A percentile compares a stretch with the other conserved stretches of the same genome.
Evolutionary conservation across 2,113 vertebrate species (phyloP).

Genomic region (Entelurus aequoreus): DNA sequence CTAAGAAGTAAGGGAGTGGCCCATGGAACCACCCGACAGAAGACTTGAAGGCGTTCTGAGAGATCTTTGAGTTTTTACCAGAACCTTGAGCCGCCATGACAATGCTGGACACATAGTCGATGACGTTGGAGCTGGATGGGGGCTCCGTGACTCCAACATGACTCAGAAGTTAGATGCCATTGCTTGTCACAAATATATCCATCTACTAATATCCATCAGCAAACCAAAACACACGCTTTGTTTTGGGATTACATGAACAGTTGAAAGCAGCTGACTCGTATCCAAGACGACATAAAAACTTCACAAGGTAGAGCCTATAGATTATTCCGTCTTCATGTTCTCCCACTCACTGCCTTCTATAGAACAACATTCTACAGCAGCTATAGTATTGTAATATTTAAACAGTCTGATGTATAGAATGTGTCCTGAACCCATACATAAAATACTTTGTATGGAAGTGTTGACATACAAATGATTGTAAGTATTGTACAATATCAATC

Average conservation of each 20-base stretch:
- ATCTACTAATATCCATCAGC: constrained; percentile 34
- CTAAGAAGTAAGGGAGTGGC: constrained; percentile 69
- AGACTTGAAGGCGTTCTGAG: constrained; percentile 58
- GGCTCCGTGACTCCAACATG: constrained; percentile 28
- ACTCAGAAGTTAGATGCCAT: constrained; percentile 20
- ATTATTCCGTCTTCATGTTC: constrained; percentile 70
- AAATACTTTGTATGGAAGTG: constrained; percentile 29
- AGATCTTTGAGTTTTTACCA: constrained; percentile 54
- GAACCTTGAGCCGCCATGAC: constrained; percentile 48
- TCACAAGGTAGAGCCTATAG: constrained; percentile 40
- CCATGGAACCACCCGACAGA: constrained; percentile 30
- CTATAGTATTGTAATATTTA: constrained; percentile 28
- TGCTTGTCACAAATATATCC: constrained; percentile 16
- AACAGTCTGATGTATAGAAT: constrained; percentile 21
- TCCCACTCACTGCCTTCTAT: constrained; percentile 60
- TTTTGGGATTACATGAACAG: constrained; percentile 49
- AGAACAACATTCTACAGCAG: constrained; percentile 37
- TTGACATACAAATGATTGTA: constrained; percentile 36
- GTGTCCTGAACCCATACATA: constrained; percentile 23
- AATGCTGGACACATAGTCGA: constrained; percentile 38
- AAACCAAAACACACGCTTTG: constrained; percentile 31
- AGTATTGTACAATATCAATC: constrained; percentile 48
- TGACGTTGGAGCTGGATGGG: constrained; percentile 21
- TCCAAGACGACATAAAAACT: constrained; percentile 43
- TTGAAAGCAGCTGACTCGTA: constrained; percentile 68